Evolutionary conservation across 1,140 invertebrate genomes (phyloP), one percentile per base, ranked within the genome.

Genomic region (Drosophila tani): DNA sequence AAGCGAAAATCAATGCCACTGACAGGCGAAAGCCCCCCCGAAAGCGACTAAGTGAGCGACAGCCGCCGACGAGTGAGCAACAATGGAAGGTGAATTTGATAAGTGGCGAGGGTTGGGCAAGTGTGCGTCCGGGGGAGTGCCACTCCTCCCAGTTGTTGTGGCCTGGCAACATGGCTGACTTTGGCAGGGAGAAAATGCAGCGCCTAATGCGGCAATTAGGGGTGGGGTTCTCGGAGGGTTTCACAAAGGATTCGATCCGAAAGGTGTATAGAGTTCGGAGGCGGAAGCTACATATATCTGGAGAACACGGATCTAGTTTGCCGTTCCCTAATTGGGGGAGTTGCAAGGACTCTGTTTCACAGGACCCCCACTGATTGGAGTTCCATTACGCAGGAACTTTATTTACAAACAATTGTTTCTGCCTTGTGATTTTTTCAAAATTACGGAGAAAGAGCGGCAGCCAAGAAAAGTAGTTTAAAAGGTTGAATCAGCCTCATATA

Each of bases 1-100:
- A 82, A 82, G 81, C 79, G 81, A 82, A 82, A 82, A 82, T 82
- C 81, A 82, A 82, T 84, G 81, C 81, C 81, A 76, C 59, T 62
- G 70, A 83, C 76, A 65, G 70, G 35, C 24, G 51, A 58, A 35
- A 46, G 53, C 29, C 43, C 56, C 59, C 35, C 49, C 29, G 50
- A 73, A 64, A 71, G 40, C 58, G 75, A 82, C 82, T 83, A 75
- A 79, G 80, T 79, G 81, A 83, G 81, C 81, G 81, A 83, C 75
- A 79, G 81, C 75, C 81, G 62, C 81, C 78, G 81, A 75, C 81
- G 77, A 82, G 60, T 66, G 64, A 75, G 67, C 69, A 77, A 82
- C 67, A 81, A 81, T 77, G 62, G 69, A 45, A 79, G 68, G 45
- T 49, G 64, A 40, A 57, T 57, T 55, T 71, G 32, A 47, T 56